phyloP scores from a whole-genome alignment of 2,888 invertebrate species.

The Drosophila kambysellisi region DNA sequence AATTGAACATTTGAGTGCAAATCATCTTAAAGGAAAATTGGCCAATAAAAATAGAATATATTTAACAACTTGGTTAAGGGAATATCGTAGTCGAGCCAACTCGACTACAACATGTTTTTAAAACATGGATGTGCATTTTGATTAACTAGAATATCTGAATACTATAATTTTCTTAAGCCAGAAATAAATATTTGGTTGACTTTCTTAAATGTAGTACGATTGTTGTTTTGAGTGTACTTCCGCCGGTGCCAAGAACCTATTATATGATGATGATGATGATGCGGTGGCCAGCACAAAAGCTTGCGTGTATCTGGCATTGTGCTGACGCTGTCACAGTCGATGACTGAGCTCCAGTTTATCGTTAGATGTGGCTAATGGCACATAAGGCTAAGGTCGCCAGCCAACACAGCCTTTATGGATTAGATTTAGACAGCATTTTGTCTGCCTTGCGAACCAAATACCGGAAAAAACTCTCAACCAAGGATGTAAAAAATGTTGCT shows the following conservation, averaged over 20 bases:
- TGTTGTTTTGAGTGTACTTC: background rate
- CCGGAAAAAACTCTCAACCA: constrained; percentile 44
- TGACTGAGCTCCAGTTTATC: constrained; percentile 10
- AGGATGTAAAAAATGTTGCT: constrained; percentile 30
- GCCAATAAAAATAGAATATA: too few species aligned
- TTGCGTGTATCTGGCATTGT: constrained; percentile 27
- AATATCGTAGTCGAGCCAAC: too few species aligned
- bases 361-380: constrained; percentile 9
- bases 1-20: too few species aligned
- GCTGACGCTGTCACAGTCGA: constrained; percentile 32
- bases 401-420: constrained; percentile 17
- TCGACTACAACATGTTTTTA: too few species aligned
- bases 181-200: too few species aligned
- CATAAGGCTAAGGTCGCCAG: constrained; percentile 28
- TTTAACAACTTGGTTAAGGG: too few species aligned
- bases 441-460: constrained; percentile 37
- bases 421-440: constrained; percentile 39
- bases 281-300: background rate
- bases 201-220: background rate
- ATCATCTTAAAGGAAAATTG: too few species aligned
- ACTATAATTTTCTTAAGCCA: too few species aligned
- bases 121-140: too few species aligned
- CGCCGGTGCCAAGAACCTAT: background rate
- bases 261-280: background rate
- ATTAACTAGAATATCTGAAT: too few species aligned